These are phyloP conservation scores for Drosophila santomea DNA, from an alignment of 1,140 invertebrate genomes.

Conservation along the genomic window DNA sequence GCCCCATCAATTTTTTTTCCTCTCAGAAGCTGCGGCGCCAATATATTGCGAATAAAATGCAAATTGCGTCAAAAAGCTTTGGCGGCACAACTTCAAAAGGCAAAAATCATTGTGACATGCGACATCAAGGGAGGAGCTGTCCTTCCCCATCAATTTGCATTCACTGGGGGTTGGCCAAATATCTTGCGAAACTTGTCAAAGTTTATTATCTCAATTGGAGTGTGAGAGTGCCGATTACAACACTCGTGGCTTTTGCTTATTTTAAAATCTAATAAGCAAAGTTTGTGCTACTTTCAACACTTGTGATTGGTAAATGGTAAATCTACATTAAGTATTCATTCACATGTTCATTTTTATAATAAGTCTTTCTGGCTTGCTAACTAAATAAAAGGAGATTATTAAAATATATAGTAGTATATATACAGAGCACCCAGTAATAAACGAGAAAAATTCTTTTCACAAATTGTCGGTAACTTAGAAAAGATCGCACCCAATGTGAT, in stretches of 20 bases:
- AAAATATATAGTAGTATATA: too few species aligned
- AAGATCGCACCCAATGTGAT: slow-evolving; percentile 3
- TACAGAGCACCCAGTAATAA: too few species aligned
- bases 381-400: too few species aligned
- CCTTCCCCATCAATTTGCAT: slow-evolving; percentile 22
- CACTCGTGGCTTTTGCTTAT: background rate
- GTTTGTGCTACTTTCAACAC: too few species aligned
- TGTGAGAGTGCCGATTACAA: slow-evolving; percentile 17
- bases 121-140: slow-evolving; percentile 51
- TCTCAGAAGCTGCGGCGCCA: slow-evolving; percentile 67
- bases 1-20: slow-evolving; percentile 8
- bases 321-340: background rate
- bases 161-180: slow-evolving; percentile 24
- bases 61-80: slow-evolving; percentile 69
- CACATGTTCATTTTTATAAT: background rate
- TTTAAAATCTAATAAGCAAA: background rate
- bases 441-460: too few species aligned
- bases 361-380: too few species aligned
- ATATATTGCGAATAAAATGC: slow-evolving; percentile 52
- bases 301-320: background rate
- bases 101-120: slow-evolving; percentile 71
- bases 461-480: slow-evolving; percentile 46
- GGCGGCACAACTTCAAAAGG: slow-evolving; percentile 73
- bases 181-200: slow-evolving; percentile 39
- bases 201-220: slow-evolving; percentile 19